These are phyloP conservation scores for Xanthia togata DNA, from an alignment of 2,888 invertebrate species.

Conservation along the genomic window DNA sequence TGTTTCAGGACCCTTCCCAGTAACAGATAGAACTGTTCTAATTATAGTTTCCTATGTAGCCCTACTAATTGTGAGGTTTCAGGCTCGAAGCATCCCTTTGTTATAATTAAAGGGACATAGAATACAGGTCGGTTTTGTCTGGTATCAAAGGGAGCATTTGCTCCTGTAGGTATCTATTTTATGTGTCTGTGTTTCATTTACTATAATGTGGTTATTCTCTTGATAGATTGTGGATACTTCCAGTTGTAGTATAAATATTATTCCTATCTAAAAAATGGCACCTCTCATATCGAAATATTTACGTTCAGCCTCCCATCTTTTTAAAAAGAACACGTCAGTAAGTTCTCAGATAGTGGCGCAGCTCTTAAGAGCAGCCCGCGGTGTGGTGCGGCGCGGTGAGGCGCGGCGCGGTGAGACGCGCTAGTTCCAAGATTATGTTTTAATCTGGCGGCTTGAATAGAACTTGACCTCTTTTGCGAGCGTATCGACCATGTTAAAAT, in stretches of 20 bases:
- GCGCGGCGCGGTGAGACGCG: not conserved
- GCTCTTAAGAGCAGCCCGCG: not conserved
- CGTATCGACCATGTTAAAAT: slow-evolving; percentile 21
- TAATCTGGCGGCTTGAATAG: slow-evolving; percentile 44
- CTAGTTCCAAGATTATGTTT: slow-evolving; percentile 36
- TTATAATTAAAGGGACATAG: slow-evolving; percentile 14
- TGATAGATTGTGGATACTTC: not conserved
- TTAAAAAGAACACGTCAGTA: not conserved
- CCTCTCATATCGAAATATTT: not conserved
- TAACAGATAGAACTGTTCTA: not conserved
- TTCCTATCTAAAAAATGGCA: not conserved
- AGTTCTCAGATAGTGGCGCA: not conserved
- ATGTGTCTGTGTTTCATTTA: not conserved
- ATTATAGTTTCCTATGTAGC: slow-evolving; percentile 8
- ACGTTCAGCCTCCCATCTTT: not conserved
- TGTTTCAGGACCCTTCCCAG: not conserved
- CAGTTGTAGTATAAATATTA: not conserved
- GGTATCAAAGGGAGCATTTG: not conserved
- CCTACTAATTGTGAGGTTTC: slow-evolving; percentile 22
- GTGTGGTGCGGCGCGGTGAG: not conserved
- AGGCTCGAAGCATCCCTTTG: slow-evolving; percentile 10
- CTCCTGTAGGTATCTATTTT: not conserved
- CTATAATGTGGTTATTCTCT: not conserved
- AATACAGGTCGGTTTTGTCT: not conserved
- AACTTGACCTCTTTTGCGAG: slow-evolving; percentile 48